These are phyloP conservation scores for Linepithema humile DNA, from an alignment of 1,140 invertebrate species.

Conservation along the genomic window DNA sequence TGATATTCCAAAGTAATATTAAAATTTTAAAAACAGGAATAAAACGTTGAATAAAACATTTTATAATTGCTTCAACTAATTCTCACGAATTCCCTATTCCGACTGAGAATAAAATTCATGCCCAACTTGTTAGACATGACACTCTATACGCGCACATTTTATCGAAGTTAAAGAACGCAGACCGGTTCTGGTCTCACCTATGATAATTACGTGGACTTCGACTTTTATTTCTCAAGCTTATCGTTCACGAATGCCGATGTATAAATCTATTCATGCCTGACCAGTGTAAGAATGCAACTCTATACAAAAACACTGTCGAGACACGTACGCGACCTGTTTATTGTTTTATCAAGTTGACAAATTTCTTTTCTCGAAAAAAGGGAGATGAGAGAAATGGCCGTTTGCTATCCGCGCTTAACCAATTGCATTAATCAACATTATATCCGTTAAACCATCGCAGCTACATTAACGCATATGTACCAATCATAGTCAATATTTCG, in stretches of 20 bases:
- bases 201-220: background rate
- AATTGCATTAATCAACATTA: background rate
- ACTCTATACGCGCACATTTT: background rate
- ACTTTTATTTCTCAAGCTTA: background rate
- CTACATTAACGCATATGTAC: too few species aligned
- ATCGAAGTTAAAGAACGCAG: background rate
- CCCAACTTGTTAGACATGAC: background rate
- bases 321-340: background rate
- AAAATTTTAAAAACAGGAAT: background rate
- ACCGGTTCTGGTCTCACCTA: background rate
- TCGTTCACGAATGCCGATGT: background rate
- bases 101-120: background rate
- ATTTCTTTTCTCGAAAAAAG: background rate
- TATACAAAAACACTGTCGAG: background rate
- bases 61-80: background rate
- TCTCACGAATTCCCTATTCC: background rate
- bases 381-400: background rate
- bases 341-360: background rate
- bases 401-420: background rate
- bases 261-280: background rate
- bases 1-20: background rate
- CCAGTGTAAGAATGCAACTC: background rate
- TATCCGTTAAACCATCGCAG: too few species aligned
- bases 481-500: conserved; percentile 2
- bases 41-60: background rate